Evolutionary conservation across 2,888 invertebrate genomes (phyloP), one percentile per base, ranked within the genome.

Genomic region (Drosophila prolongata): DNA sequence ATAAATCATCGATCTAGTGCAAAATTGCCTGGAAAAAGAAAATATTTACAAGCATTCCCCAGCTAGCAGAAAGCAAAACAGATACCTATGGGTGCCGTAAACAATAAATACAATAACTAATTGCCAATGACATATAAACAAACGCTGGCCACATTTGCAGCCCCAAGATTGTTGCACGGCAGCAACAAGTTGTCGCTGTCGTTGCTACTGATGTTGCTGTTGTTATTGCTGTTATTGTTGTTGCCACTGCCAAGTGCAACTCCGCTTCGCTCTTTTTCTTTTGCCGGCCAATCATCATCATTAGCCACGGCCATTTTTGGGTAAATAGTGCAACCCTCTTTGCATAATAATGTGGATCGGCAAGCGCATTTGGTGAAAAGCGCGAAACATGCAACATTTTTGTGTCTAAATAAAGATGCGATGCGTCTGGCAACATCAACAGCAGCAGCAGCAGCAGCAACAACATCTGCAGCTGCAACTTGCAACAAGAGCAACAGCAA

Each of bases 281-380:
- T 49, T 55, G 35, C 50, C 68, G 55, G 59, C 55, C 80, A 87
- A 84, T 86, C 88, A 85, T 83, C 81, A 90, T 91, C 91, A 91
- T 91, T 91, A 90, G 91, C 87, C 80, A 81, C 81, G 80, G 80
- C 91, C 91, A 91, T 91, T 88, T 91, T 91, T 91, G 91, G 91
- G 89, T 90, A 91, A 91, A 89, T 91, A 91, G 91, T 91, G 90
- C 91, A 91, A 90, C 91, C 90, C 91, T 89, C 91, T 91, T 91
- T 91, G 91, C 91, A 91, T 91, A 91, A 91, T 91, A 91, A 91
- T 91, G 91, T 90, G 90, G 90, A 80, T 83, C 81, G 79, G 69
- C 70, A 44, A 74, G 74, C 88, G 75, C 78, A 78, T 85, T 87
- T 86, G 89, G 87, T 82, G 87, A 87, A 87, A 87, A 82, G 84